A percentile compares a stretch with the other conserved stretches of the same genome.
Evolutionary conservation across 2,888 invertebrate species (phyloP).

Genomic region (Oasisia sp.): DNA sequence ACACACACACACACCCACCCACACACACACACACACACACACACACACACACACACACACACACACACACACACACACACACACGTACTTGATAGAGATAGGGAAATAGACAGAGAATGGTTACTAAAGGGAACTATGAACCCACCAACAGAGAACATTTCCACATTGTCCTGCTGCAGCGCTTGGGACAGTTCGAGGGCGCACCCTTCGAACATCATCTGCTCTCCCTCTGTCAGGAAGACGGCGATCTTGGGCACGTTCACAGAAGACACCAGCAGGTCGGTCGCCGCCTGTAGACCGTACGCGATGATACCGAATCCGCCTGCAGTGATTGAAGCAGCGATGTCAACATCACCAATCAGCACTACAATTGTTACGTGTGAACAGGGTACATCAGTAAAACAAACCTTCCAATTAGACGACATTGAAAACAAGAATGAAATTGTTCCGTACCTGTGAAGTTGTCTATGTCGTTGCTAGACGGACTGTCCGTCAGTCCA

Average conservation of each 20-base stretch:
- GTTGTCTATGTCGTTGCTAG: background rate
- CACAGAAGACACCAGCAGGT: background rate
- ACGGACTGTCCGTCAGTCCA: background rate
- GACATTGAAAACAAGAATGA: background rate
- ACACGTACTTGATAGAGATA: no score
- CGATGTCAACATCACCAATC: background rate
- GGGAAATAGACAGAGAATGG: no score
- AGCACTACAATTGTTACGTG: background rate
- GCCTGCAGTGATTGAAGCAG: background rate
- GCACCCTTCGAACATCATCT: background rate
- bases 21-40: no score
- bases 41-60: no score
- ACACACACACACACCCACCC: no score
- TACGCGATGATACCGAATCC: background rate
- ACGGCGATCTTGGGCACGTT: background rate
- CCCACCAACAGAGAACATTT: constrained; percentile 10
- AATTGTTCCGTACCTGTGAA: background rate
- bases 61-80: no score
- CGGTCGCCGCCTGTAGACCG: background rate
- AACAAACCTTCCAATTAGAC: no score
- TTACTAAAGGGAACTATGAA: background rate
- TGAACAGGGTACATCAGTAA: background rate
- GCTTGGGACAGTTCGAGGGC: background rate
- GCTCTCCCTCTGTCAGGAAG: background rate
- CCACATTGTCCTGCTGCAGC: background rate